These are phyloP conservation scores for Porites australiensis DNA, from an alignment of 64 coral and sea anemone genomes.

Conservation along the genomic window DNA sequence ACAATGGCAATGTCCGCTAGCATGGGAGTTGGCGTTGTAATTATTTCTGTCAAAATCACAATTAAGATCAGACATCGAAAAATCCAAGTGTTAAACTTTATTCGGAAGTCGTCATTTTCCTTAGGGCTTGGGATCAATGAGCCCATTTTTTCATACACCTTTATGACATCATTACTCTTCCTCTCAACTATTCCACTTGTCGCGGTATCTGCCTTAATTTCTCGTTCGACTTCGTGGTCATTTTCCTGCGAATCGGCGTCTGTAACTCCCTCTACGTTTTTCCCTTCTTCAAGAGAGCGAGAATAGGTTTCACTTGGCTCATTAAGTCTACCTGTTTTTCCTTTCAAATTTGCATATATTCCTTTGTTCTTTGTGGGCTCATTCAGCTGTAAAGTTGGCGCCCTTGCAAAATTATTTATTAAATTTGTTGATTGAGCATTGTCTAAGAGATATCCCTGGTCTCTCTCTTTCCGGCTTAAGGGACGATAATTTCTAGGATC, in stretches of 20 bases:
- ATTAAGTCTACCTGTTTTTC: neutral
- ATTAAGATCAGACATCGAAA: constrained; percentile 81
- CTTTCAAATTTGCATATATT: neutral
- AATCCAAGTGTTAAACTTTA: constrained; percentile 85
- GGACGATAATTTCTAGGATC: neutral
- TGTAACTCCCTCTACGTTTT: neutral
- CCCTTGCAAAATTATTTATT: neutral
- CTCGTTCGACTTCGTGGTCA: neutral
- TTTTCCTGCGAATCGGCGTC: neutral
- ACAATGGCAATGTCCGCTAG: constrained; percentile 86
- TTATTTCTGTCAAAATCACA: constrained; percentile 88
- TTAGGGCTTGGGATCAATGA: constrained; percentile 8
- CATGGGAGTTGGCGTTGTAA: constrained; percentile 91
- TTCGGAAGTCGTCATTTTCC: constrained; percentile 67
- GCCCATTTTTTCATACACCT: constrained; percentile 2
- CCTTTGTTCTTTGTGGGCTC: neutral
- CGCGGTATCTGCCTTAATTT: constrained; percentile 7
- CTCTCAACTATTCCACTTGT: neutral
- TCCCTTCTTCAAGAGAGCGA: neutral
- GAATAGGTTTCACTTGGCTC: neutral
- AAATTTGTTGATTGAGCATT: neutral
- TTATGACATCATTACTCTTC: constrained; percentile 3
- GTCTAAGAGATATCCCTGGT: neutral
- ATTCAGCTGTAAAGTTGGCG: constrained; percentile 15
- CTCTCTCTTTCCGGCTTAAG: neutral